Percentiles rank a stretch among this genome's conserved stretches.
Conservation (phyloP, 2,888 invertebrate species). For the Oligia latruncula region DNA sequence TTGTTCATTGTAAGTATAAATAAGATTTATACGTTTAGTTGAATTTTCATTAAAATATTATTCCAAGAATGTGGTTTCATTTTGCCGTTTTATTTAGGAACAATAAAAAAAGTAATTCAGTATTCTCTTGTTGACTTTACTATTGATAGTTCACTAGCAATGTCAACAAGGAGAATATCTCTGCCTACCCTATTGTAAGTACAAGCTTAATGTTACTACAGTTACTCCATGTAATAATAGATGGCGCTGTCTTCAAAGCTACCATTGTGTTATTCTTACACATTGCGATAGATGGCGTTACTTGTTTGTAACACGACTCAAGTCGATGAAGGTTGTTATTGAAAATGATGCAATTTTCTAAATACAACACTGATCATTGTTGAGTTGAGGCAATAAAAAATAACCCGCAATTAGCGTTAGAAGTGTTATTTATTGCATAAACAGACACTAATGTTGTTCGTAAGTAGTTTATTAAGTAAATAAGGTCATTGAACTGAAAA, state of each 20-base stretch:
- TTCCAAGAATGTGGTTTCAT: slow-evolving; percentile 70
- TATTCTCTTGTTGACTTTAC: not conserved
- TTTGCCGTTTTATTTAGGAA: slow-evolving; percentile 27
- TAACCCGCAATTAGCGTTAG: slow-evolving; percentile 14
- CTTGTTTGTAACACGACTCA: not conserved
- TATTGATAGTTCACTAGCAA: not conserved
- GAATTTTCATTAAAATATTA: slow-evolving; percentile 89
- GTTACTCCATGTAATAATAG: slow-evolving; percentile 32
- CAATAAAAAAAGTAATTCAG: not conserved
- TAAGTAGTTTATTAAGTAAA: not conserved
- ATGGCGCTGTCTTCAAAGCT: slow-evolving; percentile 49
- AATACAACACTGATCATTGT: slow-evolving; percentile 35
- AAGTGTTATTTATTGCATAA: slow-evolving; percentile 25
- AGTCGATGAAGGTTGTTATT: slow-evolving; percentile 41
- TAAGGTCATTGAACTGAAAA: slow-evolving; percentile 36
- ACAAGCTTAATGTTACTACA: not conserved
- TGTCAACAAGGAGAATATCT: not conserved
- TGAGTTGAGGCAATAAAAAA: slow-evolving; percentile 38
- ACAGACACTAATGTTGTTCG: slow-evolving; percentile 21
- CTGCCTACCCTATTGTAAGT: not conserved
- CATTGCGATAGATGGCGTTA: slow-evolving; percentile 49
- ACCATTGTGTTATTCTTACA: not conserved
- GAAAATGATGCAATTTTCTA: slow-evolving; percentile 60
- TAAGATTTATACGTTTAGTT: slow-evolving; percentile 91
- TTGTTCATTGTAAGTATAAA: slow-evolving; percentile 90